Percentiles rank a stretch among this genome's conserved stretches.
These are phyloP conservation scores for Schizopygopsis malacanthus DNA, from an alignment of 2,797 vertebrate species.

Conservation along the genomic window DNA sequence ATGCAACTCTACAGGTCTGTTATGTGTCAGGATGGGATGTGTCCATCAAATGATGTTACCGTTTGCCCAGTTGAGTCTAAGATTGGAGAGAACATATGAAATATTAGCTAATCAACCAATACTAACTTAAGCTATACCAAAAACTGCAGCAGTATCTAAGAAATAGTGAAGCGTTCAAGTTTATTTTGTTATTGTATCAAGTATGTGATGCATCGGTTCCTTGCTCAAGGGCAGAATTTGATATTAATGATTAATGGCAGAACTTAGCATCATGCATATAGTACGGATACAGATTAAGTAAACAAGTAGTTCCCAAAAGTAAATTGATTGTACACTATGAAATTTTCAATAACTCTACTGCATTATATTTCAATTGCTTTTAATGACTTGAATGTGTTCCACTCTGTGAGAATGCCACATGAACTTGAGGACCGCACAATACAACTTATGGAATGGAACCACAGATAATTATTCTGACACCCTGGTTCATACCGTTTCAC, in stretches of 20 bases:
- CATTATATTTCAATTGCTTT: neutral
- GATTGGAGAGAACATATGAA: neutral
- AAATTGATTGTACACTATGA: neutral
- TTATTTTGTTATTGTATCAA: constrained; percentile 2
- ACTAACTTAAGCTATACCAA: neutral
- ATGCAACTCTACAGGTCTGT: neutral
- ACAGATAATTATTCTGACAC: constrained; percentile 29
- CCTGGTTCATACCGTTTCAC: neutral
- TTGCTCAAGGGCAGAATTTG: no score
- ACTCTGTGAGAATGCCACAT: neutral
- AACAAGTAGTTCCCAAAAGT: neutral
- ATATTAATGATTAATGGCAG: constrained; percentile 3
- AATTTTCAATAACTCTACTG: neutral
- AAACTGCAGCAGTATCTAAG: neutral
- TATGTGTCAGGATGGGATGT: neutral
- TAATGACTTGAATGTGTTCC: neutral
- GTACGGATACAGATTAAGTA: neutral
- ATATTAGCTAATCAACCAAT: neutral
- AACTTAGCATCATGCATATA: neutral
- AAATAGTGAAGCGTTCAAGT: neutral
- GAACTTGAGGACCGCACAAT: neutral
- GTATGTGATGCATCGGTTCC: neutral
- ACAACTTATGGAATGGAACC: neutral
- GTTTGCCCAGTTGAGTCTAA: neutral
- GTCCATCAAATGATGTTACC: neutral